Evolutionary conservation across 1,140 invertebrate species (phyloP).

Genomic region (Heterodera carotae): DNA sequence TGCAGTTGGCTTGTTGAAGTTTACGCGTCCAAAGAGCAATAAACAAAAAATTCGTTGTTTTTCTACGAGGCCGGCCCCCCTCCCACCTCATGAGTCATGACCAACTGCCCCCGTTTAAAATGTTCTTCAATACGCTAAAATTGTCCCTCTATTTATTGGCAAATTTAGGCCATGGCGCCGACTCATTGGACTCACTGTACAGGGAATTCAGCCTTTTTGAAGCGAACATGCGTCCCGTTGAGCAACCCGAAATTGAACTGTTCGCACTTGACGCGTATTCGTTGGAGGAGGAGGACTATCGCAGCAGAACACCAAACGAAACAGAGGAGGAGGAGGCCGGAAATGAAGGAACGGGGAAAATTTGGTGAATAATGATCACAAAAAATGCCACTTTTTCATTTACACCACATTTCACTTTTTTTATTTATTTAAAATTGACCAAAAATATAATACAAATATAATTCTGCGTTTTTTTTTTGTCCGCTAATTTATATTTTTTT

Average conservation of each 20-base stretch:
- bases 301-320: not conserved
- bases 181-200: constrained; percentile 16
- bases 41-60: not conserved
- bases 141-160: constrained; percentile 2
- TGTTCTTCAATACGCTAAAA: no score
- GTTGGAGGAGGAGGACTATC: not conserved
- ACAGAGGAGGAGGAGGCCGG: not conserved
- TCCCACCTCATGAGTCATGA: no score
- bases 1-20: not conserved
- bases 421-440: not conserved
- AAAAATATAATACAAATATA: not conserved
- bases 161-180: constrained; percentile 30
- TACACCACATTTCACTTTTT: no score
- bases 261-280: not conserved
- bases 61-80: no score
- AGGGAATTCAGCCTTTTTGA: constrained; percentile 10
- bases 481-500: constrained; percentile 3
- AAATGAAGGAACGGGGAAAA: not conserved
- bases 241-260: constrained; percentile 3
- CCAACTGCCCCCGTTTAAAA: no score
- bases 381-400: no score
- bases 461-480: not conserved
- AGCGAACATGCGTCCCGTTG: not conserved
- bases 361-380: no score
- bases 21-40: not conserved